These are phyloP conservation scores for Oceanites oceanicus DNA, from an alignment of 2,113 vertebrate species.

Conservation along the genomic window DNA sequence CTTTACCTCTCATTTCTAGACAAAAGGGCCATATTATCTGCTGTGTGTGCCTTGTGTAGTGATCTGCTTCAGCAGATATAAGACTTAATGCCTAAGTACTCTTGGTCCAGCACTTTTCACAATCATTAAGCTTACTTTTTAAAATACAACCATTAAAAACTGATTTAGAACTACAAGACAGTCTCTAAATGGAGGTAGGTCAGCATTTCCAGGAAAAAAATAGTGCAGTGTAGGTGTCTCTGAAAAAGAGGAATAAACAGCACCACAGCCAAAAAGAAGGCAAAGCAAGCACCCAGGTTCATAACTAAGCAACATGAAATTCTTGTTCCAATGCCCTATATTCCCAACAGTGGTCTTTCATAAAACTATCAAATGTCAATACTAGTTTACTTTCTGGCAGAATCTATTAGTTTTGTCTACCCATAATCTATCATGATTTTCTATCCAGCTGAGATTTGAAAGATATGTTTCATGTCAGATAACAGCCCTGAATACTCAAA, in stretches of 20 bases:
- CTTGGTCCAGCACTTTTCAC: background rate
- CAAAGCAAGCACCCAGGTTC: background rate
- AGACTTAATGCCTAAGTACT: background rate
- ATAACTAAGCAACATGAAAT: background rate
- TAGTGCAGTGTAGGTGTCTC: background rate
- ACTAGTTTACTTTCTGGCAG: background rate
- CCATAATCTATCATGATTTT: background rate
- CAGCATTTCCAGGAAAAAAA: background rate
- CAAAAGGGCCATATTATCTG: background rate
- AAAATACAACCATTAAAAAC: conserved; percentile 1
- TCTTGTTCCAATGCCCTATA: background rate
- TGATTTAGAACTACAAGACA: conserved; percentile 27
- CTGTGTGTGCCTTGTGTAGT: background rate
- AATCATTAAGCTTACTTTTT: conserved; percentile 13
- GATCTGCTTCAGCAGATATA: background rate
- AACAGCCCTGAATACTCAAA: background rate
- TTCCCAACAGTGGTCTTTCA: background rate
- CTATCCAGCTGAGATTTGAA: background rate
- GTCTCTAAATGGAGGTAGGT: background rate
- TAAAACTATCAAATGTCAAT: background rate
- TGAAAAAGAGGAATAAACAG: background rate
- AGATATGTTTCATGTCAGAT: background rate
- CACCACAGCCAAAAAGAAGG: background rate
- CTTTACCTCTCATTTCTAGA: background rate
- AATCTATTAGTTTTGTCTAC: background rate